Conservation (phyloP, 1,140 invertebrate species). For the Harlomillsia oculata region DNA sequence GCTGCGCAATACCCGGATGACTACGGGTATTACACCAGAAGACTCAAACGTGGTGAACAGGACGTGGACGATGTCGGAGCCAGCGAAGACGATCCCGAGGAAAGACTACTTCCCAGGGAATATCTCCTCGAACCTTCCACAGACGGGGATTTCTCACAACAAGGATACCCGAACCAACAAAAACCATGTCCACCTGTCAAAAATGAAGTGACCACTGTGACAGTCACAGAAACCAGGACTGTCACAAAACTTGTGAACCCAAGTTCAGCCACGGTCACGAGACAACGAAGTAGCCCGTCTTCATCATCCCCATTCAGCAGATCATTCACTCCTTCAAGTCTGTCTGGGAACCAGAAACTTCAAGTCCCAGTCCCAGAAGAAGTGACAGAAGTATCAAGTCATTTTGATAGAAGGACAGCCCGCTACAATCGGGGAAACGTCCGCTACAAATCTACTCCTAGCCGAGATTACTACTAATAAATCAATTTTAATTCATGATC, state of each 20-base stretch:
- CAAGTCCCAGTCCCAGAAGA: neutral
- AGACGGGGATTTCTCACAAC: conserved; percentile 1
- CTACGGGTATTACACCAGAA: conserved; percentile 23
- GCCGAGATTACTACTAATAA: too few relatives aligned
- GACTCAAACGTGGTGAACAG: conserved; percentile 26
- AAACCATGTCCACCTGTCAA: conserved; percentile 13
- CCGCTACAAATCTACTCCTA: conserved; percentile 1
- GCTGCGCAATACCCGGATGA: conserved; percentile 20
- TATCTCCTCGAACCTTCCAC: conserved; percentile 22
- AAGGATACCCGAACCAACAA: neutral
- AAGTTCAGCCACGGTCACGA: neutral
- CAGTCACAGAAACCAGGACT: conserved; percentile 14
- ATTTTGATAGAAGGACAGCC: neutral
- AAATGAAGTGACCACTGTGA: conserved; percentile 4
- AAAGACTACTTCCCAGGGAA: conserved; percentile 14
- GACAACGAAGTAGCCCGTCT: neutral
- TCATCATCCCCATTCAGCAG: neutral
- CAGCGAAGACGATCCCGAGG: neutral
- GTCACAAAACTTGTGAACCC: conserved; percentile 20
- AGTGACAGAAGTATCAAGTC: conserved; percentile 1
- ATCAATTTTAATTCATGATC: too few relatives aligned
- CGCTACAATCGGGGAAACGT: neutral
- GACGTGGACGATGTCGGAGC: neutral
- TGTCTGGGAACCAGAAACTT: neutral
- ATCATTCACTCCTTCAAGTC: neutral